Base-by-base conservation (phyloP, 1,140 invertebrate species). In the Dreissena rostriformis region DNA sequence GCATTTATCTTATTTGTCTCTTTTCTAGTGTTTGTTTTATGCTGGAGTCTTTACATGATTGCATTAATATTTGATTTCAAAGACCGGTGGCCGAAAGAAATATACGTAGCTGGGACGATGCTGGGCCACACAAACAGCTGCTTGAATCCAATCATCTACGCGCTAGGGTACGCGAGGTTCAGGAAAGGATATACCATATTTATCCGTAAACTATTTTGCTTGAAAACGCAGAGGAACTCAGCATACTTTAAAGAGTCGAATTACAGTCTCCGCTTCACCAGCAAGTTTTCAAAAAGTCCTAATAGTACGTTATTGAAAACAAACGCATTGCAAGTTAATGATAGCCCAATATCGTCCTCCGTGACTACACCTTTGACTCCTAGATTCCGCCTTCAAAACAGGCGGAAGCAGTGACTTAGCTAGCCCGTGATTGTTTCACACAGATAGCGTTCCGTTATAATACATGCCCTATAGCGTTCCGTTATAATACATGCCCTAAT, bases 81-180 rank as follows among this genome's bases (percentile, higher is more conserved):
- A 28, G 80, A 82, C 49, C 68, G 12, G 1, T 82, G 80, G 80
- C 80, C 80, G 6, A 82, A 82, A 24, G 55, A 82, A 28, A 39
- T 82, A 0, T 82, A 74, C 52, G 80, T 82, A n/a, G 61, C 49
- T 15, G 80, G 80, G 22, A 82, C 80, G 4, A n/a, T 82, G 15
- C 72, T 82, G 12, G 80, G 80, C 12, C 80, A 82, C 22, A 74
- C 55, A 8, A 82, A 82, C 71, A 82, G 80, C 29, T 74, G 70
- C 51, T 29, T 82, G 19, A 82, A 82, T 24, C 70, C 80, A 26
- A 57, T 82, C 1, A 82, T 82, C 11, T 82, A 82, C 68, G 80
- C 80, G 4, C 14, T 82, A 55, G 68, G 68, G 17, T 63, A 28
- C 26, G 68, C 53, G 51, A 49, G 80, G 26, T 82, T 82, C 52